These are phyloP conservation scores for Micromys minutus DNA, from an alignment of 2,113 vertebrate genomes.

Conservation along the genomic window DNA sequence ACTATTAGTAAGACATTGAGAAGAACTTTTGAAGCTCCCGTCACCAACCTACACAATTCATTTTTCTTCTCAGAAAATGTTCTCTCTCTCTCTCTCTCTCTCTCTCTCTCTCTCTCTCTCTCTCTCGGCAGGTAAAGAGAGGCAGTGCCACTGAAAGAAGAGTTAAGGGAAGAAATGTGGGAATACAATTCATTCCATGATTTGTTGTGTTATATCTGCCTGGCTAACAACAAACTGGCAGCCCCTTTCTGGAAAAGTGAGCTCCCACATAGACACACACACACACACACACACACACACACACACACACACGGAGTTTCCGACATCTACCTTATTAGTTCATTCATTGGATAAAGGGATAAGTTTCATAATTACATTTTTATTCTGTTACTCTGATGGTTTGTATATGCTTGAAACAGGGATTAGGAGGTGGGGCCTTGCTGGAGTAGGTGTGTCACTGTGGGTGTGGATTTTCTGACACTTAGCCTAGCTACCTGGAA, in stretches of 20 bases:
- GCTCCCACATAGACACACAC: rapidly evolving
- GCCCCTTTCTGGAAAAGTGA: background rate
- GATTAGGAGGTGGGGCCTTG: too few species aligned
- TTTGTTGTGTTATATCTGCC: background rate
- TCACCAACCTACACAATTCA: conserved; percentile 26
- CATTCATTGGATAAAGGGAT: background rate
- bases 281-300: too few species aligned
- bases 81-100: too few species aligned
- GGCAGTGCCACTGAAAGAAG: background rate
- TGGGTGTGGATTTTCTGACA: too few species aligned
- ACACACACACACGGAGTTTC: too few species aligned
- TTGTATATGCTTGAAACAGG: too few species aligned
- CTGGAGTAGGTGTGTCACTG: too few species aligned
- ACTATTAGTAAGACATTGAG: background rate
- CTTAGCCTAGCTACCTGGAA: too few species aligned
- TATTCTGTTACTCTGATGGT: background rate
- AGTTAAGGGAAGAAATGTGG: background rate
- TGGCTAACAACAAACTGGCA: background rate
- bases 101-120: too few species aligned
- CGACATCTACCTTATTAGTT: background rate
- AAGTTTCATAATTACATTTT: background rate
- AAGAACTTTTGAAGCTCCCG: background rate
- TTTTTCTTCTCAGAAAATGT: conserved; percentile 49
- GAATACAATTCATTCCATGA: background rate
- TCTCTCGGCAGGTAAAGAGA: background rate